Evolutionary conservation across 2,113 vertebrate species (phyloP), one percentile per base, ranked within the genome.

Genomic region (Picathartes gymnocephalus): DNA sequence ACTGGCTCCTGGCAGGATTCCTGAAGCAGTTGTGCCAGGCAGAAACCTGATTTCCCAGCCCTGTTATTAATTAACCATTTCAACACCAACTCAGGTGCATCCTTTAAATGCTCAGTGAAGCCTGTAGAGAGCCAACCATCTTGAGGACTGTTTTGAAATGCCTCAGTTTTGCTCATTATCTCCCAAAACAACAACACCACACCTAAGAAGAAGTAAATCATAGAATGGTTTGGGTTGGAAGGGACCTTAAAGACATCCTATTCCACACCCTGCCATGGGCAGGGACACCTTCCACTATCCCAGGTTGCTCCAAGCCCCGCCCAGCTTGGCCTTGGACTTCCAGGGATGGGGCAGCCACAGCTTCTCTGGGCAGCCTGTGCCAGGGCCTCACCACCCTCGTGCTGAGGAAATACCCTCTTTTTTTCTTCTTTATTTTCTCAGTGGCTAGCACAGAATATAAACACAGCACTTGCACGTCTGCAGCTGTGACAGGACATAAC

Each of bases 241-340:
- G 44, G 11, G 7, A 82, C 5, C 27, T 21, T 50, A 28, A 56
- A 83, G 11, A 24, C 9, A 42, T 12, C 35, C 24, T 3, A 9
- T 62, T 56, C 21, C 56, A 74, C 2, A 4, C 7, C 12, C 12
- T 76, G 17, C n/a, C 18, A 11, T 31, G 40, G 53, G 2, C 53
- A 76, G 25, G 25, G 31, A 6, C 31, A 6, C 10, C 31, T 70
- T 14, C 27, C 35, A 37, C 56, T 1, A 7, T 0, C 0, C 22
- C 56, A 77, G 31, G 10, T 0, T 50, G 31, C 35, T 50, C 56
- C 25, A 15, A 53, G 14, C 11, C 23, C 33, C 0, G 0, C 39
- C 45, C 62, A 77, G 0, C 31, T 35, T 20, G 12, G 18, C 48
- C 56, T 69, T 31, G 62, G 0, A 16, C 3, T 69, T 2, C 18